phyloP scores from a whole-genome alignment of 2,113 vertebrate genomes.

The Corythoichthys haematopterus region DNA sequence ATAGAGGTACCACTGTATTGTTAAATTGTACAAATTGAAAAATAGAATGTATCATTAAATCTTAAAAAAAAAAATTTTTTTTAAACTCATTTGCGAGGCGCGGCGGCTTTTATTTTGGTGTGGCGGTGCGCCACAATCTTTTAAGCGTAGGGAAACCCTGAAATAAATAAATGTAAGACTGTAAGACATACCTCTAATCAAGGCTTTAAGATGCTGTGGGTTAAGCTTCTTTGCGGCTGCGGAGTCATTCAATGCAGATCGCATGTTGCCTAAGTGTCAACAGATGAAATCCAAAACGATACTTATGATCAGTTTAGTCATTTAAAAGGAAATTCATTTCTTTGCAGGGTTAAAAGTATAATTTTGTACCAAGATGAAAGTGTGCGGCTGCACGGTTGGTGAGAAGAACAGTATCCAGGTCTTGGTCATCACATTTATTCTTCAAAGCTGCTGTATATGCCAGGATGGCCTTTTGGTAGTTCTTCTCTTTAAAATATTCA shows the following conservation, averaged over 20 bases:
- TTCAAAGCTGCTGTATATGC: slow-evolving; percentile 82
- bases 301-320: not conserved
- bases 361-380: slow-evolving; percentile 77
- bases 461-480: slow-evolving; percentile 79
- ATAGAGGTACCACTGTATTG: too few species aligned
- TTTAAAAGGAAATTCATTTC: not conserved
- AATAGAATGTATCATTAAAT: too few species aligned
- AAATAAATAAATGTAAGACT: too few species aligned
- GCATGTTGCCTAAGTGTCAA: slow-evolving; percentile 80
- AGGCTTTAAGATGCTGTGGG: slow-evolving; percentile 86
- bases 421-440: slow-evolving; percentile 72
- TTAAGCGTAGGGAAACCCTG: too few species aligned
- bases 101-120: too few species aligned
- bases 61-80: too few species aligned
- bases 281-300: not conserved
- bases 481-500: slow-evolving; percentile 86
- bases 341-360: not conserved
- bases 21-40: too few species aligned
- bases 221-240: slow-evolving; percentile 82
- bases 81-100: too few species aligned
- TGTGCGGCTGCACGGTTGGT: slow-evolving; percentile 88
- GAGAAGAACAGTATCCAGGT: slow-evolving; percentile 77
- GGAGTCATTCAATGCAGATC: slow-evolving; percentile 85
- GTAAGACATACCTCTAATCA: slow-evolving; percentile 78
- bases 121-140: too few species aligned